Base-by-base conservation (phyloP, 2,888 invertebrate species). In the Trichopria drosophilae region DNA sequence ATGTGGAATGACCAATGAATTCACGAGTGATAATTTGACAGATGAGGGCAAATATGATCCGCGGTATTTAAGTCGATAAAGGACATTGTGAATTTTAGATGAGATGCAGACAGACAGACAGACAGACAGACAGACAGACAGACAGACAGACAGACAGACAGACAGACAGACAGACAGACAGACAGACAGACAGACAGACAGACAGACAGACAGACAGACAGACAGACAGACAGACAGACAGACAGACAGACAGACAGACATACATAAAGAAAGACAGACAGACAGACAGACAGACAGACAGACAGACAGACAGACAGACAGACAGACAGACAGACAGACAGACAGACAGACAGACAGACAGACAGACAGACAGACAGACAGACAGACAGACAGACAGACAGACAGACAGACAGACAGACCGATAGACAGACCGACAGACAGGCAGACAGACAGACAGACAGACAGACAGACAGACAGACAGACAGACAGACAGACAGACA, bases 361-460 rank as follows among this genome's bases (percentile, higher is more conserved):
- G 5, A 29, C 29, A 29, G 29, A 29, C 6, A 29, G 5, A 4
- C 5, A 29, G 12, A 29, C 12, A 29, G 12, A 29, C 12, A 29
- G 12, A 29, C 12, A 29, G 6, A 29, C 5, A 29, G 5, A 29
- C 5, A 29, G 5, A 29, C 5, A 29, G 5, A 29, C 5, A n/a
- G n/a, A n/a, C n/a, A n/a, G n/a, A 29, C 29, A 29, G 29, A 29
- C 29, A 29, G 29, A 29, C 29, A 29, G 29, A 29, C 29, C n/a
- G 12, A 29, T n/a, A 29, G 5, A 29, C 10, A n/a, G 4, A 6
- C 29, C n/a, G 29, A 6, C 10, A 29, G 29, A 29, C 6, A 29
- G n/a, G n/a, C n/a, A n/a, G n/a, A n/a, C n/a, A n/a, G n/a, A n/a
- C n/a, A n/a, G n/a, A n/a, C n/a, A n/a, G n/a, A n/a, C n/a, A n/a